Base-by-base conservation (phyloP, 2,113 vertebrate species). In the Leptodactylus fuscus region DNA sequence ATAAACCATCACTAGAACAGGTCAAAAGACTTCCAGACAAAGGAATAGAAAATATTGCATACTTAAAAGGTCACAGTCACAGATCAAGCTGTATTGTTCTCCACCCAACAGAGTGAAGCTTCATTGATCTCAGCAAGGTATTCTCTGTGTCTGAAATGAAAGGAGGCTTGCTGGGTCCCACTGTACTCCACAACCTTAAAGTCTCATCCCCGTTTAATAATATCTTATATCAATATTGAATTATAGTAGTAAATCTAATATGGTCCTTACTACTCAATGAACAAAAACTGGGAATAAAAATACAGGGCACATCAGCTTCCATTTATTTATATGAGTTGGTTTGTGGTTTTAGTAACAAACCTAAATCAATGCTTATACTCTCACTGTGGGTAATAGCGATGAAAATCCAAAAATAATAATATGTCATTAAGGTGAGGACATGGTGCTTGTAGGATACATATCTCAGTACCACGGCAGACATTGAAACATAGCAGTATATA, bases 21-120 rank as follows among this genome's bases (percentile, higher is more conserved):
- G 48, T 73, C 65, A 86, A 81, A 71, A 75, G 82, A 46, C n/a
- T 73, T 34, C 16, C 49, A 85, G 58, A 85, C 82, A 85, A 85
- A 85, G 38, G 49, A 67, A 80, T 55, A 80, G 62, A 85, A 79
- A 85, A 85, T 69, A 85, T 76, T 77, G 83, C 75, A 85, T 80
- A 85, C 55, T 70, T 79, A 85, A 85, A 85, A 85, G 83, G 75
- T 78, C 83, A 85, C 4, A 70, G 13, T 70, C 22, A 55, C 41
- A 79, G 46, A 85, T 85, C 48, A 80, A 70, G 32, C n/a, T 70
- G 18, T 29, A 62, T 60, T 74, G 36, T 62, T 38, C 82, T 75
- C 53, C 53, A 75, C 82, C 82, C 71, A 76, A 22, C 82, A 75
- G 70, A 60, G 70, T 75, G n/a, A 83, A 53, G n/a, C 24, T 34